phyloP scores from a whole-genome alignment of 2,888 invertebrate species.

The Acronicta psi region DNA sequence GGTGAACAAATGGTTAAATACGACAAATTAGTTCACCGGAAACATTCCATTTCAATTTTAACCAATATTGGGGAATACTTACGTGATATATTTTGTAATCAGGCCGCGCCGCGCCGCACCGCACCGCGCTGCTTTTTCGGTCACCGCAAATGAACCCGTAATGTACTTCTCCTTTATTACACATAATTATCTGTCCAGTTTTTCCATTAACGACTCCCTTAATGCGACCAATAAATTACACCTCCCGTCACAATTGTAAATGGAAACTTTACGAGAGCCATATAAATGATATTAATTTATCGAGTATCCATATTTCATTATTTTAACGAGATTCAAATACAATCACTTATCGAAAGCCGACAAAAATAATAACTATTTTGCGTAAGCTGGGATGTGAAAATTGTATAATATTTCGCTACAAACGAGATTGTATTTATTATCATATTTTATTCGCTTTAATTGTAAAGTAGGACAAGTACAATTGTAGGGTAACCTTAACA shows the following conservation, averaged over 20 bases:
- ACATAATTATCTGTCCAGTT: constrained; percentile 52
- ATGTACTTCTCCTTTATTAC: constrained; percentile 49
- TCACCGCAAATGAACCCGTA: constrained; percentile 37
- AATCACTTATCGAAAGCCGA: constrained; percentile 27
- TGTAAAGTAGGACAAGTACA: constrained; percentile 32
- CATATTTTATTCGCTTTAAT: constrained; percentile 23
- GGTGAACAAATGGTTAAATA: constrained; percentile 33
- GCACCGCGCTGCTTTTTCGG: constrained; percentile 7
- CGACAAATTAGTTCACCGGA: constrained; percentile 27
- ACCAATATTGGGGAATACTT: constrained; percentile 44
- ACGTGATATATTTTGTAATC: constrained; percentile 36
- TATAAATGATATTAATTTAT: constrained; percentile 41
- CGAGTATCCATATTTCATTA: constrained; percentile 37
- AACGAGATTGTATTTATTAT: constrained; percentile 35
- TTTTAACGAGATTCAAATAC: constrained; percentile 30
- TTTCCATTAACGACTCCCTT: constrained; percentile 57
- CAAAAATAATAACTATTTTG: constrained; percentile 25
- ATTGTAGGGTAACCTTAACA: constrained; percentile 15
- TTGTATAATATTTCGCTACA: constrained; percentile 26
- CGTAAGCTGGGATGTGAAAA: constrained; percentile 25
- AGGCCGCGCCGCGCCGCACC: constrained; percentile 5
- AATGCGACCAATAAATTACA: constrained; percentile 54
- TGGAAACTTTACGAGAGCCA: constrained; percentile 44
- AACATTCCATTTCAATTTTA: constrained; percentile 52
- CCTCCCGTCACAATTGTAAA: constrained; percentile 44